Conservation (phyloP, 2,113 vertebrate genomes). For the Rhynchopsitta pachyrhyncha region DNA sequence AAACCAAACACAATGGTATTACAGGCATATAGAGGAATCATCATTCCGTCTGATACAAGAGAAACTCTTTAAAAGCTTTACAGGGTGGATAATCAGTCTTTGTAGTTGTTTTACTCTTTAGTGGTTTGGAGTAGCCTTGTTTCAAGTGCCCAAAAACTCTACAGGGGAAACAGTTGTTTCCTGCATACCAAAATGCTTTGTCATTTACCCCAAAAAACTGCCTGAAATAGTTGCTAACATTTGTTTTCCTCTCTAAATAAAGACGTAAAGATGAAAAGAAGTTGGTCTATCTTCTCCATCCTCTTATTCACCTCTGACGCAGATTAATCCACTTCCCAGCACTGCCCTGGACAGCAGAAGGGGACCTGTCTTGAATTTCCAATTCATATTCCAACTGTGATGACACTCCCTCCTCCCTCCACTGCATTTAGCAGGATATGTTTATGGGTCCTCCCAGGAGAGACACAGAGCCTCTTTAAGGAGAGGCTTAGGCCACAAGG, state of each 20-base stretch:
- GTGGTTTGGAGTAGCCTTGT: slow-evolving; percentile 39
- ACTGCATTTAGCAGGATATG: neutral
- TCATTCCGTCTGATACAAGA: slow-evolving; percentile 10
- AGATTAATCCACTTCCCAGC: neutral
- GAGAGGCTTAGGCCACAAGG: neutral
- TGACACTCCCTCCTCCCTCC: neutral
- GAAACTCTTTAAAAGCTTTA: slow-evolving; percentile 25
- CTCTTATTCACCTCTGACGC: neutral
- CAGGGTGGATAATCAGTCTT: slow-evolving; percentile 46
- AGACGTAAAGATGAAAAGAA: neutral
- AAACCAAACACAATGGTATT: slow-evolving; percentile 4
- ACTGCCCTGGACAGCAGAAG: neutral
- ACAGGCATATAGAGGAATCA: neutral
- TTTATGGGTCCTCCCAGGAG: neutral
- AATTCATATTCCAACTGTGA: neutral
- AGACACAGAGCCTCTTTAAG: neutral
- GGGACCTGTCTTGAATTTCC: neutral
- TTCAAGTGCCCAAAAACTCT: slow-evolving; percentile 38
- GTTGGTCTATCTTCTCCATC: neutral
- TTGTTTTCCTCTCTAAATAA: neutral
- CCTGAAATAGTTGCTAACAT: slow-evolving; percentile 4
- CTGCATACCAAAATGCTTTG: slow-evolving; percentile 68
- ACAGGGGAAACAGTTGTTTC: slow-evolving; percentile 77
- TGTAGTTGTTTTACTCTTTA: slow-evolving; percentile 63
- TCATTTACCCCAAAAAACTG: slow-evolving; percentile 60